Base-by-base conservation (phyloP, 2,888 invertebrate genomes). In the Anodontia alba region DNA sequence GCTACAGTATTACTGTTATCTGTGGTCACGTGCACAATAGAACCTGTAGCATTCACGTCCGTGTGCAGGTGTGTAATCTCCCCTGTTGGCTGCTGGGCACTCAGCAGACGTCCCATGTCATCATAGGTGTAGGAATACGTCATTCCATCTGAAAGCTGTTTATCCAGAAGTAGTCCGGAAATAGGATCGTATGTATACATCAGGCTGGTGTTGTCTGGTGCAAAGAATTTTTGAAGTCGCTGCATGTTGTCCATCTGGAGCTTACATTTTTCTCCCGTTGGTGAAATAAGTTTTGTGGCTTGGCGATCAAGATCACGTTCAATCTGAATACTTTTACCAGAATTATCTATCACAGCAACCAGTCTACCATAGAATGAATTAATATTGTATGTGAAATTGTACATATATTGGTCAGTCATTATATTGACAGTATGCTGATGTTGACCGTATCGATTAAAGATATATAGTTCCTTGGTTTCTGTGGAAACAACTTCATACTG, bases 311-410 rank as follows among this genome's bases (percentile, higher is more conserved):
- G 98, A 95, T 99, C 98, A 87, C 99, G 96, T 73, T 98, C 95
- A 93, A 99, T 97, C 92, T 90, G 87, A 36, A 99, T 97, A 95
- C 98, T 97, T 78, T 94, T 93, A 93, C 98, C 98, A 3, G 98
- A 98, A 79, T 98, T 97, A 95, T 99, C 99, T 1, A 98, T 98
- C 1, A 99, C 98, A 0, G 98, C 97, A 91, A 97, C 98, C 74
- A 99, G 95, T 93, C 98, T 98, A 93, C 99, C 99, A 69, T 98
- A 98, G 93, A 98, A 98, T 0, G 99, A 99, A 93, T 99, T 99
- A 0, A 99, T 98, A 89, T 98, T 98, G 95, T 99, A 99, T 33
- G 98, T 96, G 95, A 99, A 99, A 69, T 98, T 97, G 95, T 99
- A 99, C 93, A 98, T 96, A 7, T 97, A 97, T 95, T 98, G 98